Percentiles rank a stretch among this genome's conserved stretches.
Conservation (phyloP, 2,888 invertebrate genomes). For the Hirtodrosophila histrioides region DNA sequence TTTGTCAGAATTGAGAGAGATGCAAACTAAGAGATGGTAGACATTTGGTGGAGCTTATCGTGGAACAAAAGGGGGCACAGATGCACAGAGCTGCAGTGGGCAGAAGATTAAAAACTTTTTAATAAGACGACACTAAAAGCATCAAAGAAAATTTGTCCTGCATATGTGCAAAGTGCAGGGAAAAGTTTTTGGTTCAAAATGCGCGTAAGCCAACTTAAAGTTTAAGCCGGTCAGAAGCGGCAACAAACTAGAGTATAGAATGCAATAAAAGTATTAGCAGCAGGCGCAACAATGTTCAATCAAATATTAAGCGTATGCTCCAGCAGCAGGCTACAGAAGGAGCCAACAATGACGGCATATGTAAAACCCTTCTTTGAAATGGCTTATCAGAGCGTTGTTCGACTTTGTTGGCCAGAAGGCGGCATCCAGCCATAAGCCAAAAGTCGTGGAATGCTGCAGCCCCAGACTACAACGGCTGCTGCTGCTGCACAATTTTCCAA, state of each 20-base stretch:
- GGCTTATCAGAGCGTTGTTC: conserved; percentile 66
- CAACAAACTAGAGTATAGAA: conserved; percentile 22
- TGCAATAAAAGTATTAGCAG: conserved; percentile 72
- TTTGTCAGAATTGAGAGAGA: conserved; percentile 23
- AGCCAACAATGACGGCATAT: conserved; percentile 55
- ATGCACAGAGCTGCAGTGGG: conserved; percentile 4
- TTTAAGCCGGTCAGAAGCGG: conserved; percentile 31
- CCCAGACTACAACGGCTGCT: conserved; percentile 20
- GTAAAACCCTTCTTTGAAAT: conserved; percentile 75
- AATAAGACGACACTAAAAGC: conserved; percentile 79
- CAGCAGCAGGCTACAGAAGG: neutral
- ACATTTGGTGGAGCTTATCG: conserved; percentile 45
- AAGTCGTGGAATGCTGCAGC: conserved; percentile 56
- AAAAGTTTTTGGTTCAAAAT: conserved; percentile 31
- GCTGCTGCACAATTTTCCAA: conserved; percentile 66
- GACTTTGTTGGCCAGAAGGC: conserved; percentile 53
- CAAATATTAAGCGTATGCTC: conserved; percentile 61
- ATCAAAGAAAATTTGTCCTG: conserved; percentile 70
- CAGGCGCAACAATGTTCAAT: conserved; percentile 76
- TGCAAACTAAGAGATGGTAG: conserved; percentile 10
- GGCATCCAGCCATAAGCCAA: conserved; percentile 69
- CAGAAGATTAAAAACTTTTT: conserved; percentile 75
- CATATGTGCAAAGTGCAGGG: conserved; percentile 58
- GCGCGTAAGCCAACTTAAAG: conserved; percentile 43
- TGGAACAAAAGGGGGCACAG: conserved; percentile 45